Base-by-base conservation (phyloP, 2,113 vertebrate species). In the Amphiprion percula region DNA sequence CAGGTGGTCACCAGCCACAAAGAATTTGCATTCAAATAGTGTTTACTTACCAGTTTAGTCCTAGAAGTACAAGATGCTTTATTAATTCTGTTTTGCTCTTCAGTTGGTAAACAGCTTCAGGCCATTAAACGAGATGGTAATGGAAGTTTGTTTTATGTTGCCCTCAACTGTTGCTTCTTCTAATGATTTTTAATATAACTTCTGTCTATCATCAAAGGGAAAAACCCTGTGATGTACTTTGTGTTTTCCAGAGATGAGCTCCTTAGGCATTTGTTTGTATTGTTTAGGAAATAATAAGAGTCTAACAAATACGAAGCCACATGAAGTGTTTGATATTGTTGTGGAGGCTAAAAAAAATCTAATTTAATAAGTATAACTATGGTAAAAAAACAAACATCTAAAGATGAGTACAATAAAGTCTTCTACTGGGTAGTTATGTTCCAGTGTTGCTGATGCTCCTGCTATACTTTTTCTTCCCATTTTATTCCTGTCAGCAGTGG, bases 51-150 rank as follows among this genome's bases (percentile, higher is more conserved):
- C 33, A n/a, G 37, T 82, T 87, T 23, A 70, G 44, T 65, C 71
- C 69, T 65, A 26, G 69, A 83, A 52, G 30, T 64, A 69, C 76
- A 68, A 54, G 41, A 77, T 50, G 69, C 60, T 79, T 79, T 87
- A 83, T 84, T 86, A 73, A 88, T 81, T 86, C 53, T 68, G 62
- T 79, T 84, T 75, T 49, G 37, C 55, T 77, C 52, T 56, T 81
- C 33, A 55, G 14, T 74, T 44, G 2, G 77, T 82, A 84, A 86
- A 88, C 83, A 89, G 69, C 79, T 70, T 55, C 47, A 19, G 79
- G 73, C 58, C 33, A 63, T 72, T 68, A 80, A 76, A 41, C 0
- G 3, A 70, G 62, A 83, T 21, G 11, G 50, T 68, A 73, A 84
- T 83, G 60, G 47, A 30, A 66, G 59, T 74, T 76, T 84, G 49